Conservation (phyloP, 2,888 invertebrate species). For the Entomobrya multifasciata region DNA sequence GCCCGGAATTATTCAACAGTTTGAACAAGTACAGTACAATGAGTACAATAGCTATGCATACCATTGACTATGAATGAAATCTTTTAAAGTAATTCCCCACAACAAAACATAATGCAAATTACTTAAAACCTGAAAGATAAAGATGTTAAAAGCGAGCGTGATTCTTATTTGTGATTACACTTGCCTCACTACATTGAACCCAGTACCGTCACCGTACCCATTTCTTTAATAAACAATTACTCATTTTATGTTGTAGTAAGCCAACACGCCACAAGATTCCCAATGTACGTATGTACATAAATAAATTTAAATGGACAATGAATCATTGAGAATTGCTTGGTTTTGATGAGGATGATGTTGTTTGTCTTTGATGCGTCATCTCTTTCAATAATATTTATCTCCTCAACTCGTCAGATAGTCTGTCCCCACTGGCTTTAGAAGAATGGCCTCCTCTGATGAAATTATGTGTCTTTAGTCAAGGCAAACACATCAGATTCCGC, state of each 20-base stretch:
- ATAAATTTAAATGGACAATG: not conserved
- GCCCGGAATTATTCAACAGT: no score
- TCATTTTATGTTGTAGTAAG: constrained; percentile 49
- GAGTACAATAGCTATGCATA: not conserved
- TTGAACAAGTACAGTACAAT: not conserved
- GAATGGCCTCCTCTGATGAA: constrained; percentile 43
- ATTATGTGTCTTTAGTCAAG: constrained; percentile 39
- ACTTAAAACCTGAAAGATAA: not conserved
- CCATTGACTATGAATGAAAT: not conserved
- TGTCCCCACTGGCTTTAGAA: constrained; percentile 37
- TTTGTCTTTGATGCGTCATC: constrained; percentile 59
- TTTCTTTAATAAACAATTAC: constrained; percentile 45
- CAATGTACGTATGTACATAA: not conserved
- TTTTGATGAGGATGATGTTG: not conserved
- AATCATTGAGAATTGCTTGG: no score
- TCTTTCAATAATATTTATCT: constrained; percentile 8
- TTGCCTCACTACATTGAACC: no score
- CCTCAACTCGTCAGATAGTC: constrained; percentile 52
- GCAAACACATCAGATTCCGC: constrained; percentile 30
- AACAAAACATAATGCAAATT: not conserved
- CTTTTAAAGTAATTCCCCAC: not conserved
- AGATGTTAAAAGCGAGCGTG: not conserved
- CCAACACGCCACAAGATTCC: not conserved
- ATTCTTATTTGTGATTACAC: not conserved
- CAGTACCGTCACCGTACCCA: constrained; percentile 3